A percentile compares a stretch with the other conserved stretches of the same genome.
phyloP scores from a whole-genome alignment of 2,888 invertebrate species.

The Ceraclea dissimilis region DNA sequence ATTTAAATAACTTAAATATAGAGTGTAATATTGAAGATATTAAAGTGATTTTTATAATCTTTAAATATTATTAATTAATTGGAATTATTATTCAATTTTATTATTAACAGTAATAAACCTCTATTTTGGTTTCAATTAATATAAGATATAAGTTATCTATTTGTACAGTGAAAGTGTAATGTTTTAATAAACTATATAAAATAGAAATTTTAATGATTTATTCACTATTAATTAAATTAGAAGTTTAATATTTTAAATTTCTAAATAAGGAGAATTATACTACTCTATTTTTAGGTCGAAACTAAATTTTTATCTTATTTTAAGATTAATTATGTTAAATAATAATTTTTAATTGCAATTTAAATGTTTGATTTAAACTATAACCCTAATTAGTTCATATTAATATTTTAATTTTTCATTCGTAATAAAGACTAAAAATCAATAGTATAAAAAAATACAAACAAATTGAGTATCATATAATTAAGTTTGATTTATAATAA shows the following conservation, averaged over 20 bases:
- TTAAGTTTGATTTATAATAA: slow-evolving; percentile 32
- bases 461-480: slow-evolving; percentile 30
- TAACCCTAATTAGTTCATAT: slow-evolving; percentile 42
- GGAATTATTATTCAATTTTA: slow-evolving; percentile 26
- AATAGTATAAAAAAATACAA: slow-evolving; percentile 45
- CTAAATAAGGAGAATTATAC: slow-evolving; percentile 30
- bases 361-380: slow-evolving; percentile 43
- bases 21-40: slow-evolving; percentile 43
- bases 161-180: slow-evolving; percentile 60
- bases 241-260: slow-evolving; percentile 56
- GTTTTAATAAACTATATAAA: slow-evolving; percentile 58
- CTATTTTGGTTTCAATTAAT: slow-evolving; percentile 20
- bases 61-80: slow-evolving; percentile 28
- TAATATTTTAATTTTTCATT: slow-evolving; percentile 55
- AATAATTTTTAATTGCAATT: slow-evolving; percentile 43
- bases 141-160: slow-evolving; percentile 34
- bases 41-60: slow-evolving; percentile 31
- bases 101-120: slow-evolving; percentile 10
- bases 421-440: slow-evolving; percentile 45
- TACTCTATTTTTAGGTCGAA: slow-evolving; percentile 44
- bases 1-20: slow-evolving; percentile 39
- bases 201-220: slow-evolving; percentile 41
- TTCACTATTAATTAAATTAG: slow-evolving; percentile 55
- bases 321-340: slow-evolving; percentile 9
- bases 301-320: slow-evolving; percentile 40